phyloP scores from a whole-genome alignment of 2,113 vertebrate genomes.

The Scytalopus superciliaris region DNA sequence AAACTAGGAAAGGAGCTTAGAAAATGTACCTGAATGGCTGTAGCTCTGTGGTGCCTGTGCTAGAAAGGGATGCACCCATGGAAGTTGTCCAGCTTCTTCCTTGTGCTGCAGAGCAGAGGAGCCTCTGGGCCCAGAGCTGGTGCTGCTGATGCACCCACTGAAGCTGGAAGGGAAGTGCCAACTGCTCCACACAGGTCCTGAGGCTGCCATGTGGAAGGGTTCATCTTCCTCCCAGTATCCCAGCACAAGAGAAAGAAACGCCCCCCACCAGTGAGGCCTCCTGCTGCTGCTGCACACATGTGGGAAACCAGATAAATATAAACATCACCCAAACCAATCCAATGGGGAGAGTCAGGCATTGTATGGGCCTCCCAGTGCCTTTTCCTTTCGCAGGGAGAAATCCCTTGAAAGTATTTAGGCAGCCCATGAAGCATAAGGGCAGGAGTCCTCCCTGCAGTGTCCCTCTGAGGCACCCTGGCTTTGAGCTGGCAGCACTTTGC shows the following conservation, averaged over 20 bases:
- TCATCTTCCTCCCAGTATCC: not conserved
- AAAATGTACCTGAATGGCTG: not conserved
- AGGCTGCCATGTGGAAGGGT: not conserved
- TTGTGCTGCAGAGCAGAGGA: not conserved
- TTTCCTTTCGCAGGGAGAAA: not conserved
- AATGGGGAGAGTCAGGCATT: not conserved
- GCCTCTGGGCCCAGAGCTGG: not conserved
- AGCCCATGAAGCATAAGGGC: not conserved
- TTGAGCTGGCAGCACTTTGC: not conserved
- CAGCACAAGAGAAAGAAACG: not conserved
- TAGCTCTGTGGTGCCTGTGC: not conserved
- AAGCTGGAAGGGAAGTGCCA: not conserved
- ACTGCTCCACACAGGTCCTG: not conserved
- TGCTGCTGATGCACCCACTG: not conserved
- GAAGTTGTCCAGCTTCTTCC: not conserved
- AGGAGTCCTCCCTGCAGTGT: not conserved
- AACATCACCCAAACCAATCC: not conserved
- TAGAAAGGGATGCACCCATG: not conserved
- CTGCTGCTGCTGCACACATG: fast-evolving
- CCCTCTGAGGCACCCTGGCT: not conserved
- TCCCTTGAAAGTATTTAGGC: fast-evolving
- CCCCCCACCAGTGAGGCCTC: fast-evolving
- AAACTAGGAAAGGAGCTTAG: not conserved
- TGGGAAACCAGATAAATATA: not conserved
- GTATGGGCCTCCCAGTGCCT: fast-evolving